phyloP scores from a whole-genome alignment of 37 sponge, comb jelly and placozoan species.

The Haliclona indistincta region DNA sequence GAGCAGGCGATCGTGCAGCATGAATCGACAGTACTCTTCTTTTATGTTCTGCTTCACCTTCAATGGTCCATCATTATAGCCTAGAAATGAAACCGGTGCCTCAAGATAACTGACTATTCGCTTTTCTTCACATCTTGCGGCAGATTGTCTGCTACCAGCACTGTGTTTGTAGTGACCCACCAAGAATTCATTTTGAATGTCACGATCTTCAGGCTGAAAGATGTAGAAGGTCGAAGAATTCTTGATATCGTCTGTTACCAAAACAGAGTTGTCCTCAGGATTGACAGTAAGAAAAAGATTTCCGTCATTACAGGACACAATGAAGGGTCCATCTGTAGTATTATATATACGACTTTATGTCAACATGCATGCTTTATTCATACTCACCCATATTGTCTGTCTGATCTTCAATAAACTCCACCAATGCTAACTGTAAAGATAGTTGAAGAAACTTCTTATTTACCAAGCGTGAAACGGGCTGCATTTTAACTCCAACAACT shows the following conservation, averaged over 20 bases:
- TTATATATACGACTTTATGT: not conserved
- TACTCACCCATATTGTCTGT: conserved; percentile 54
- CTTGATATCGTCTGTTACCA: conserved; percentile 14
- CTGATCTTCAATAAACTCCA: conserved; percentile 37
- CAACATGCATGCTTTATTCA: no score
- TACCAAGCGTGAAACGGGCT: conserved; percentile 42
- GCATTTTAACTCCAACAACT: conserved; percentile 49
- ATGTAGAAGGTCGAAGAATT: conserved; percentile 46
- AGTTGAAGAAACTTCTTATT: conserved; percentile 13
- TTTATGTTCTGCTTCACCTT: not conserved
- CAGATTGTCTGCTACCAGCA: not conserved
- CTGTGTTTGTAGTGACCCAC: conserved; percentile 15
- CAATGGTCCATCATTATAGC: conserved; percentile 39
- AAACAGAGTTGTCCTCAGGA: conserved; percentile 1
- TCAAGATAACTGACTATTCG: conserved; percentile 29
- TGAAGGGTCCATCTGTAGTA: conserved; percentile 56
- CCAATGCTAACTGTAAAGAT: conserved; percentile 18
- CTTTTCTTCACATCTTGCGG: not conserved
- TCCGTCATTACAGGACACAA: conserved; percentile 20
- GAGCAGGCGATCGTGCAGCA: conserved; percentile 19
- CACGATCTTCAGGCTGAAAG: conserved; percentile 24
- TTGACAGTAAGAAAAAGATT: conserved; percentile 34
- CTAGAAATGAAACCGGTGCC: conserved; percentile 17
- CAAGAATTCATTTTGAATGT: conserved; percentile 44
- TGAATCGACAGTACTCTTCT: not conserved